Evolutionary conservation across 2,797 vertebrate genomes (phyloP), one percentile per base, ranked within the genome.

Genomic region (Myoxocephalus aenaeus): DNA sequence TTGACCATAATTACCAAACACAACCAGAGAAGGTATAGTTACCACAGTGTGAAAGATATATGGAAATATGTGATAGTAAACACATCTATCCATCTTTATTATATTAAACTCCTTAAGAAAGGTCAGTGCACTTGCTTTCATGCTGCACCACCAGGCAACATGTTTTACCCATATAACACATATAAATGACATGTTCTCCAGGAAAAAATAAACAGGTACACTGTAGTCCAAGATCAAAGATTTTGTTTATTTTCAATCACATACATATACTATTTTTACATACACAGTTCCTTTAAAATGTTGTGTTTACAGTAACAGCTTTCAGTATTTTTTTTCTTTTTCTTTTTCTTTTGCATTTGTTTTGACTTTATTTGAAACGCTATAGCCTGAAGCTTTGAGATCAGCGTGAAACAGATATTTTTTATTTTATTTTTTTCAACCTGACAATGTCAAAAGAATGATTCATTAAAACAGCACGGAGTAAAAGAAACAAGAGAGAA

Each of bases 241-340:
- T 94, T 95, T 94, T 92, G 73, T 94, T 96, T 96, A 95, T 96
- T 97, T 96, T 96, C 93, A 95, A 83, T 95, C 95, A 96, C 94
- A 95, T 94, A 96, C 95, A 95, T 92, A 92, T 87, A 95, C 90
- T 93, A 94, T 94, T 94, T 95, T 91, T 96, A 96, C 92, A 94
- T 93, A 95, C 88, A 96, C 94, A 95, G 91, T 93, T 95, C 93
- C 91, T 95, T 96, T 94, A 94, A 96, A 96, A 96, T 96, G 91
- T 93, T 66, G 92, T 87, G 87, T 92, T 93, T 94, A 93, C 90
- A 93, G 90, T 92, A 95, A 96, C 93, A 87, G 69, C 89, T 93
- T 94, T 92, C 89, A 90, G 71, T 92, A 82, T 59, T 53, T 86
- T 82, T 87, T 88, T 85, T 82, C 38, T 32, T 32, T 34, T 34